phyloP scores from a whole-genome alignment of 2,888 invertebrate species.

The Pristionchus fissidentatus region DNA sequence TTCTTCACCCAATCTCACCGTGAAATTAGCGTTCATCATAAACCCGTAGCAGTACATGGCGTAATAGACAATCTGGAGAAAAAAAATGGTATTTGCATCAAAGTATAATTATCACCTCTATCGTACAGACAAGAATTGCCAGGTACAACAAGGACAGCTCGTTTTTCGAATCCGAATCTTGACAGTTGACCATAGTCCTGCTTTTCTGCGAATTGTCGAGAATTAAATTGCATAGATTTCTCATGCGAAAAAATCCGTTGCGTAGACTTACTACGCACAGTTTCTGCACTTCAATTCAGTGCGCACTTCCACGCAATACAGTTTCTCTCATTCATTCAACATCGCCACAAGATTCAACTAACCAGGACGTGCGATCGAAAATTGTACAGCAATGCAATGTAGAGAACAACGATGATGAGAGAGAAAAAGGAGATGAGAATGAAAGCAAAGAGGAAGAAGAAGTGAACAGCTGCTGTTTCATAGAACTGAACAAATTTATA shows the following conservation, averaged over 20 bases:
- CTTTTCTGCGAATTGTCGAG: not conserved
- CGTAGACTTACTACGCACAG: too few relatives aligned
- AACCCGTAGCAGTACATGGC: slow-evolving; percentile 15
- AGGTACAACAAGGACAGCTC: not conserved
- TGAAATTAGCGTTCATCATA: slow-evolving; percentile 3
- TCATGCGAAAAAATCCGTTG: not conserved
- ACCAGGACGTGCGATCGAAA: not conserved
- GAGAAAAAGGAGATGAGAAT: not conserved
- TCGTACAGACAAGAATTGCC: not conserved
- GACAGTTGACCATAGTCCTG: not conserved
- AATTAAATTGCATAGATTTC: not conserved
- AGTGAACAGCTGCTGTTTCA: not conserved
- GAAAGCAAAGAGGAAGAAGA: not conserved
- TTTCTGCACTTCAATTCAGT: too few relatives aligned
- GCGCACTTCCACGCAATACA: not conserved
- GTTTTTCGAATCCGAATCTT: not conserved
- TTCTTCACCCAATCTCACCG: too few relatives aligned
- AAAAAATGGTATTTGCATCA: not conserved
- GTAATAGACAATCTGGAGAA: slow-evolving; percentile 4
- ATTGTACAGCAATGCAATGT: not conserved
- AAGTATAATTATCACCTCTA: not conserved
- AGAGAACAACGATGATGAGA: not conserved
- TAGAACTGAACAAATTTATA: not conserved
- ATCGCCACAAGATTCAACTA: too few relatives aligned
- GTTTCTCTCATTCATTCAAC: too few relatives aligned